Conservation (phyloP, 2,797 vertebrate genomes). For the Scleropages formosus region DNA sequence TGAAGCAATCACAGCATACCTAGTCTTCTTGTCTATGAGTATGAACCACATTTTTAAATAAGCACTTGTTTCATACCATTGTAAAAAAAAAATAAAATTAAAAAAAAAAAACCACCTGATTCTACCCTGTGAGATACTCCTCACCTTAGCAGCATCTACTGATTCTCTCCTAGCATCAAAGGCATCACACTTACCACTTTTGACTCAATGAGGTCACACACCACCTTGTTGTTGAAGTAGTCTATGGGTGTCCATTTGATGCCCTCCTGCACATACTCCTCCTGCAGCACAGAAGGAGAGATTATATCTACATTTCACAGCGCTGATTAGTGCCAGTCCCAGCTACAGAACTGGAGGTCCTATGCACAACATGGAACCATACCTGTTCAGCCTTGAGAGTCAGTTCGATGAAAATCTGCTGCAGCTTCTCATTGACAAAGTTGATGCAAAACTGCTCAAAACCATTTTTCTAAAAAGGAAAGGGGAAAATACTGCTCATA, state of each 20-base stretch:
- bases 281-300: constrained; percentile 55
- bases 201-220: constrained; percentile 82
- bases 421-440: constrained; percentile 82
- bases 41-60: no score
- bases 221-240: constrained; percentile 82
- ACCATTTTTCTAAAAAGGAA: constrained; percentile 63
- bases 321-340: background rate
- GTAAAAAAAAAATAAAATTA: no score
- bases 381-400: constrained; percentile 82
- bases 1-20: no score
- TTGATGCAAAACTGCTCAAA: constrained; percentile 84
- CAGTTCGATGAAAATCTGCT: constrained; percentile 82
- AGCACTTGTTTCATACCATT: no score
- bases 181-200: constrained; percentile 71
- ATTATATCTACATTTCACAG: background rate
- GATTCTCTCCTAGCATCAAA: background rate
- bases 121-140: background rate
- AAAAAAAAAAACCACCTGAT: no score
- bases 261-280: constrained; percentile 80
- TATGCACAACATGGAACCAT: background rate
- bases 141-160: background rate
- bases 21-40: no score
- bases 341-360: background rate
- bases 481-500: background rate
- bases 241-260: constrained; percentile 77